A percentile compares a stretch with the other conserved stretches of the same genome.
Evolutionary conservation across 2,113 vertebrate genomes (phyloP).

Genomic region (Rhadina sibilatrix): DNA sequence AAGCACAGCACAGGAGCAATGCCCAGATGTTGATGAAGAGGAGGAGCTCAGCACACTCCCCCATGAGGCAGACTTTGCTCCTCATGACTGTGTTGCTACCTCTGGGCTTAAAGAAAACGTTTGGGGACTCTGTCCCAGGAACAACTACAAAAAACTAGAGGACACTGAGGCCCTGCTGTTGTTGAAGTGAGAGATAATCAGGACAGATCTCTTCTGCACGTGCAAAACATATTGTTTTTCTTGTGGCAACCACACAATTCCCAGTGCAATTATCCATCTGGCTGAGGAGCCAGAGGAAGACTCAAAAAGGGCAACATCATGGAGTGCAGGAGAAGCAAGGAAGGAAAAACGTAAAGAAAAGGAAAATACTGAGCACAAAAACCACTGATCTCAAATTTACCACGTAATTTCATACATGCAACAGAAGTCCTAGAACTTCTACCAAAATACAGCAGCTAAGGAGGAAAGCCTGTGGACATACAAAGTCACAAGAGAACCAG

Average conservation of each 20-base stretch:
- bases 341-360: neutral
- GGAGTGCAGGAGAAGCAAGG: neutral
- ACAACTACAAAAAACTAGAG: neutral
- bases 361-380: neutral
- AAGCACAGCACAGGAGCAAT: neutral
- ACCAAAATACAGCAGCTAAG: neutral
- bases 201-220: neutral
- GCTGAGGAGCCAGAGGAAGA: neutral
- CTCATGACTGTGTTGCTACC: neutral
- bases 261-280: neutral
- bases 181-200: neutral
- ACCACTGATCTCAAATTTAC: neutral
- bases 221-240: neutral
- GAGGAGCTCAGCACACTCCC: neutral
- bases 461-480: neutral
- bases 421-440: neutral
- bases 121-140: neutral
- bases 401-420: neutral
- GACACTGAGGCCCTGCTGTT: neutral
- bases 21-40: neutral
- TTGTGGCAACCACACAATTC: neutral
- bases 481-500: neutral
- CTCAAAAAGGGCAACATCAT: neutral
- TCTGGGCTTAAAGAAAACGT: neutral
- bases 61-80: neutral